Evolutionary conservation across 1,140 invertebrate genomes (phyloP), one percentile per base, ranked within the genome.

Genomic region (Formica selysi): DNA sequence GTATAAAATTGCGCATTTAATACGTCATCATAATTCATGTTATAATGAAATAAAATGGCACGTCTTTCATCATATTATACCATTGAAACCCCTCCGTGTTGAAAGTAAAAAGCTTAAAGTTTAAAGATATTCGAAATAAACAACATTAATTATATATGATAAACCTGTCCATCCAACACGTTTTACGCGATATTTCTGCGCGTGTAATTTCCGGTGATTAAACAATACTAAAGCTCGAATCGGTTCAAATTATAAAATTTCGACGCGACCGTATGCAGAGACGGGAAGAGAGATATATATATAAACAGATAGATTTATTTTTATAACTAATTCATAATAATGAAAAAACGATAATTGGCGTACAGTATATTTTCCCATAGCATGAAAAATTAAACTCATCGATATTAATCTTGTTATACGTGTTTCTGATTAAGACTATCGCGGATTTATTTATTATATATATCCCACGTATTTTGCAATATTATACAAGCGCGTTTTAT

Each of bases 71-170:
- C 32, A 38, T 59, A 36, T 54, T 57, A 38, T 22, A 57, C 1
- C 6, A 57, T 73, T 73, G 10, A 3, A 32, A 2, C n/a, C 26
- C 41, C 7, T n/a, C n/a, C 70, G 29, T 22, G 6, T 57, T 26
- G 16, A 71, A 32, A 54, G 26, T 19, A 51, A 74, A 3, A 54
- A 74, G 32, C 7, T 74, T 38, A n/a, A 74, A 54, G 51, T 19
- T 57, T 57, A 51, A 51, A 13, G 7, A 74, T 59, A 57, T 6
- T 64, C 13, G 13, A 38, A 59, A 74, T 74, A 26, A 74, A 74
- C 51, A 26, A 48, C 5, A 22, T 36, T 22, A 57, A 26, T 74
- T 59, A 57, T 11, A 4, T 36, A 22, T n/a, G 26, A 26, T 13
- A 36, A 57, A 32, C 29, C 29, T 3, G 8, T 19, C 1, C 11